phyloP scores from a whole-genome alignment of 2,888 invertebrate species.

The Andrena flavipes region DNA sequence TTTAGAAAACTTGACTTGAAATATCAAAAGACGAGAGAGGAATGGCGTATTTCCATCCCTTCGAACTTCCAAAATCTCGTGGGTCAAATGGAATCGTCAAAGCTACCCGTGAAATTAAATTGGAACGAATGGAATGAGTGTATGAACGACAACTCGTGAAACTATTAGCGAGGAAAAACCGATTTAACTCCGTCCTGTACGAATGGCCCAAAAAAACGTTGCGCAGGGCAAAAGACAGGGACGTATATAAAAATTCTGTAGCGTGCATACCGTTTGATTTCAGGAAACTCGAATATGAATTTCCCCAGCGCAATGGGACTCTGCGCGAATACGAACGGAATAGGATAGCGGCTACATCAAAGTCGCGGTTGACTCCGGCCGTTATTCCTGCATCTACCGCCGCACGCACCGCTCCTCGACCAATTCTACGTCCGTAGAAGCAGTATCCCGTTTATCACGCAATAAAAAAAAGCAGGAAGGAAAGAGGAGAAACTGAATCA shows the following conservation, averaged over 20 bases:
- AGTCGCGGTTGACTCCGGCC: conserved; percentile 2
- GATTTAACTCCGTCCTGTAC: background rate
- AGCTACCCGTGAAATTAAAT: background rate
- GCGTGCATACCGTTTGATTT: background rate
- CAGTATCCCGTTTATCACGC: conserved; percentile 18
- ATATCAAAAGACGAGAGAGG: background rate
- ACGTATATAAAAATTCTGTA: background rate
- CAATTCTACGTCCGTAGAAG: background rate
- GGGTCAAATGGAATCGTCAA: background rate
- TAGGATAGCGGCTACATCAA: background rate
- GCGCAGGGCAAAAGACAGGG: background rate
- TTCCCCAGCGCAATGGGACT: background rate
- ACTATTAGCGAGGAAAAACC: conserved; percentile 12
- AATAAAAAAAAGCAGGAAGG: conserved; percentile 19
- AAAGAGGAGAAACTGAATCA: background rate
- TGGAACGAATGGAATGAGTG: background rate
- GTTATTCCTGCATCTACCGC: conserved; percentile 6
- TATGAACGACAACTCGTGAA: conserved; percentile 2
- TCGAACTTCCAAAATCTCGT: background rate
- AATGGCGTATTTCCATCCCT: too few relatives aligned
- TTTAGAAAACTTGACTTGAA: background rate
- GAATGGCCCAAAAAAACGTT: background rate
- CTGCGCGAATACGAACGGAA: background rate
- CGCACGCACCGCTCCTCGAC: background rate
- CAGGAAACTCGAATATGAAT: background rate